Base-by-base conservation (phyloP, 2,888 invertebrate genomes). In the Phyllotreta striolata region DNA sequence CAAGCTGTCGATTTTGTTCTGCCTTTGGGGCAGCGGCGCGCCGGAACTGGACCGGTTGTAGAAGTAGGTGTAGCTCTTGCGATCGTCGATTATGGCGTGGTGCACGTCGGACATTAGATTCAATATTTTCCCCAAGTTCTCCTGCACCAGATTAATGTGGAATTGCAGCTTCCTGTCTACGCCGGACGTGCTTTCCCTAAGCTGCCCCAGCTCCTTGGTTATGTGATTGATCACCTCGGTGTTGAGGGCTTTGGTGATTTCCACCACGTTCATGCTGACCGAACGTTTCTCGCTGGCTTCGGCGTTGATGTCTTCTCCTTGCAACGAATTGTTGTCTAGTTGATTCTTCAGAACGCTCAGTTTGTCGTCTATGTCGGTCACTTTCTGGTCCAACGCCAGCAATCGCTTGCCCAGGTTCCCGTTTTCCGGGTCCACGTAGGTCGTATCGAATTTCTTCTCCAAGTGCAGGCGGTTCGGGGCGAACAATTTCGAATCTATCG, bases 261-360 rank as follows among this genome's bases (percentile, higher is more conserved):
- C 92, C 57, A 91, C 86, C 9, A 91, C 89, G 77, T 92, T 92
- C 84, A 92, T 88, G 77, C 91, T 92, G 52, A 93, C 87, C 1
- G 93, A 91, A 76, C 92, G 92, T 82, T 92, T 93, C 81, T 93
- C 93, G 75, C 93, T 93, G 0, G 93, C 93, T 79, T 93, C 93
- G 0, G 91, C 93, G 75, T 92, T 93, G 66, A 93, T 91, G 74
- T 93, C 93, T 76, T 93, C 93, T 47, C 76, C 82, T 60, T 91
- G 90, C 63, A 93, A 82, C 75, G 91, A 90, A 78, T 93, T 93
- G 75, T 87, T 91, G 76, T 94, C 93, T 72, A 93, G 86, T 81
- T 93, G 93, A 77, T 89, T 91, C 79, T 93, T 93, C 58, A 94
- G 82, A 41, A 88, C 88, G 64, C 89, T 89, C 69, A 94, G 80